phyloP scores from a whole-genome alignment of 2,113 vertebrate genomes.

The Phocoena phocoena region DNA sequence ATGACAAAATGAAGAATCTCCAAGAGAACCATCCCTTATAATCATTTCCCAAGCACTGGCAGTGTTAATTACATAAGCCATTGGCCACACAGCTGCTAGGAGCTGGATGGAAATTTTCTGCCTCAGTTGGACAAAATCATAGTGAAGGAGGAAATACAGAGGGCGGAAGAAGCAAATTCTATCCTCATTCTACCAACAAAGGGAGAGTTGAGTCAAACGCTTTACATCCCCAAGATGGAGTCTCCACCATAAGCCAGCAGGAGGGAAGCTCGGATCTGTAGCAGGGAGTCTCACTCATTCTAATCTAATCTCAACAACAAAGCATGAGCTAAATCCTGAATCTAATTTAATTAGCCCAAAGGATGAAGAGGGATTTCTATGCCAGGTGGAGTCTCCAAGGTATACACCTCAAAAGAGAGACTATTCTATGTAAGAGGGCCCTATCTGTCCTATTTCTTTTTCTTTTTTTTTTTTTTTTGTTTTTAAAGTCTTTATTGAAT shows the following conservation, averaged over 20 bases:
- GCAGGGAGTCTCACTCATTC: background rate
- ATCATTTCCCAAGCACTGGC: background rate
- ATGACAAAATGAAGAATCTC: conserved; percentile 6
- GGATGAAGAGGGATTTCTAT: background rate
- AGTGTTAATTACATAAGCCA: conserved; percentile 36
- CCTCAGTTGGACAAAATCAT: conserved; percentile 21
- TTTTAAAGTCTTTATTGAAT: no score
- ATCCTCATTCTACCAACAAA: background rate
- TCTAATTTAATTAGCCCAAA: background rate
- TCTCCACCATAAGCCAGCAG: background rate
- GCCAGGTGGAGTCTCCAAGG: background rate
- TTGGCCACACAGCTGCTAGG: background rate
- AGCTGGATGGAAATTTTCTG: background rate
- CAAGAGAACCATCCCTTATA: background rate
- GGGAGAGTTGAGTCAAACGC: background rate
- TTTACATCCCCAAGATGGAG: background rate
- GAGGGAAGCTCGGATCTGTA: background rate
- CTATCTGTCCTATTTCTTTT: background rate
- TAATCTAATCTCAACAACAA: background rate
- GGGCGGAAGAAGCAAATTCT: background rate
- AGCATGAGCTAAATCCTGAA: background rate
- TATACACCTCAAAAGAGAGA: background rate
- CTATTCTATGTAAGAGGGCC: background rate
- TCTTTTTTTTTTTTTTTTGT: background rate
- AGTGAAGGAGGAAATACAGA: background rate